Conservation (phyloP, 1,140 invertebrate genomes). For the Hesperophylax magnus region DNA sequence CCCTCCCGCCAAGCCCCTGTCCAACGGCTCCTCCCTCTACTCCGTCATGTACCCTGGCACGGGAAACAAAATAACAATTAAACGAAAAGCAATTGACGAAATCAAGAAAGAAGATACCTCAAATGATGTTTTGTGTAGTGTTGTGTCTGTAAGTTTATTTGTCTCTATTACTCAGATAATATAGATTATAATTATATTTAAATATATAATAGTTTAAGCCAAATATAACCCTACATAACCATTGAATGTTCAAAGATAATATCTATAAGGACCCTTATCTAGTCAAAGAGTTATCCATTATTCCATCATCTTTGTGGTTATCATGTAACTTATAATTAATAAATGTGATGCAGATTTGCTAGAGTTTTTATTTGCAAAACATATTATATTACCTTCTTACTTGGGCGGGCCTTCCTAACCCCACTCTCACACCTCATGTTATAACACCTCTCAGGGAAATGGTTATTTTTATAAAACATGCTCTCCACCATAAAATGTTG, state of each 20-base stretch:
- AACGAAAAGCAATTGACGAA: conserved; percentile 79
- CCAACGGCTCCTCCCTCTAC: conserved; percentile 81
- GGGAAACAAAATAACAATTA: conserved; percentile 87
- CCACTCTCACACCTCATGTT: too few relatives aligned
- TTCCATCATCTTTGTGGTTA: conserved; percentile 5
- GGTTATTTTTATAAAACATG: too few relatives aligned
- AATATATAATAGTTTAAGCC: background rate
- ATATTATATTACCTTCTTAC: conserved; percentile 1
- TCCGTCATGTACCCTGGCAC: conserved; percentile 84
- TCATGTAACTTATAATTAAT: conserved; percentile 23
- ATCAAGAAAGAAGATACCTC: conserved; percentile 36
- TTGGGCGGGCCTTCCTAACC: background rate
- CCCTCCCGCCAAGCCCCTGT: conserved; percentile 72
- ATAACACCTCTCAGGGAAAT: too few relatives aligned
- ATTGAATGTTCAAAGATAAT: conserved; percentile 24
- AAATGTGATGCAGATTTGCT: conserved; percentile 22
- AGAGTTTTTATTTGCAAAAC: conserved; percentile 25
- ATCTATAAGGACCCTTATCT: background rate
- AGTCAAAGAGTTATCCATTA: background rate
- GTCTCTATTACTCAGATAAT: conserved; percentile 32
- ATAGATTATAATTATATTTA: background rate
- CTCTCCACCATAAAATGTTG: too few relatives aligned
- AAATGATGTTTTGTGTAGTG: conserved; percentile 38
- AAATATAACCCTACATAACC: background rate
- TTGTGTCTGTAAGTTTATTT: conserved; percentile 41